Evolutionary conservation across 2,888 invertebrate genomes (phyloP).

Genomic region (Hydraecia micacea): DNA sequence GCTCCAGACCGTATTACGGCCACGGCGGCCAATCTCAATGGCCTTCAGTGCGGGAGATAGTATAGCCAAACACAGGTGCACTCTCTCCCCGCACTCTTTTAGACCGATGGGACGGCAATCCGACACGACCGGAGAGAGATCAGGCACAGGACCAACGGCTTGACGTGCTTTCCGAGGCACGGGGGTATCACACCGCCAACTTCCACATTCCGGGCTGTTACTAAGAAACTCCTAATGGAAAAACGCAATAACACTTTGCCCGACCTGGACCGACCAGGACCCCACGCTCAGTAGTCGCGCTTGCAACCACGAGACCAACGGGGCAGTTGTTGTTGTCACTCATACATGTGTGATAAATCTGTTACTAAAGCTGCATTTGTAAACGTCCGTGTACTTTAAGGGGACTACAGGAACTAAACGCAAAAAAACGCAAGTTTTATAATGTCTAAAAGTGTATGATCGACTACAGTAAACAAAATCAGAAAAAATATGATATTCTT

Average conservation of each 20-base stretch:
- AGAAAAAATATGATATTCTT: too few species aligned
- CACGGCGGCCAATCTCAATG: not conserved
- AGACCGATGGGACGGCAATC: not conserved
- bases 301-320: not conserved
- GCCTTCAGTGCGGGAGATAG: not conserved
- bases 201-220: not conserved
- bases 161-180: not conserved
- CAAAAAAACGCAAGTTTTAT: too few species aligned
- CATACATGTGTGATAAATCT: not conserved
- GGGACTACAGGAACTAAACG: too few species aligned
- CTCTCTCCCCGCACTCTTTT: not conserved
- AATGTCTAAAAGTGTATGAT: too few species aligned
- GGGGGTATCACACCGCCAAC: not conserved
- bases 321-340: not conserved
- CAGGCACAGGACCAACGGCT: not conserved
- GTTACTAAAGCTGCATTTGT: not conserved
- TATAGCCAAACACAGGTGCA: not conserved
- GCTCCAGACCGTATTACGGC: not conserved
- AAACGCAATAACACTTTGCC: not conserved
- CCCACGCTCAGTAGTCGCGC: not conserved
- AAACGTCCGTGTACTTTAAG: not conserved
- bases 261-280: not conserved
- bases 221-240: not conserved
- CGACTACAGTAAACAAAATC: too few species aligned
- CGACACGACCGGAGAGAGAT: not conserved